Evolutionary conservation across 1,140 invertebrate genomes (phyloP), one percentile per base, ranked within the genome.

Genomic region (Drosophila obscura): DNA sequence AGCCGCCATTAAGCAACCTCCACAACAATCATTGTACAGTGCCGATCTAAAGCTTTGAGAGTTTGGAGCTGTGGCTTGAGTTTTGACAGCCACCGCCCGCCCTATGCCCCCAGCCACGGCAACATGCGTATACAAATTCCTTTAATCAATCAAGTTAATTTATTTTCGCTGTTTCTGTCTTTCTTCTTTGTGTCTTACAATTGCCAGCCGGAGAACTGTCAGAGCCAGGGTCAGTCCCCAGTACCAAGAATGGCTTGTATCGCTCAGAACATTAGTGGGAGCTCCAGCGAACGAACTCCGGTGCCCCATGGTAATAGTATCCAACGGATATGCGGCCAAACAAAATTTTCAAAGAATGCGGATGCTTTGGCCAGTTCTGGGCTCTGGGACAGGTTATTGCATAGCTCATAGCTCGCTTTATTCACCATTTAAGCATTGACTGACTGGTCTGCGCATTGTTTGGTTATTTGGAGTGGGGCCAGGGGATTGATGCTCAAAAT

Each of bases 71-170:
- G 11, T 19, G 28, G 22, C 39, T 51, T 55, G 41, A 43, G 69
- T 73, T 45, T 51, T 52, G 52, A 56, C 60, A 65, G 52, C 22
- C 60, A 15, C 19, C 16, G 43, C 26, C 53, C 26, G 52, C 49
- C 48, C 50, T 28, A 5, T 0, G 26, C 5, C 26, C 6, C 26
- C 26, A 28, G 26, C 26, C 26, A 28, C 53, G 48, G 60, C 61
- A 74, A 64, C 61, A 16, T 64, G 44, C 61, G 35, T 51, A 53
- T 45, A 62, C 15, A 83, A 80, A 75, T 84, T 71, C 68, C 63
- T 77, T 81, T 61, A 87, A 87, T 84, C 81, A 87, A 84, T 87
- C 81, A 84, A 73, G 59, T 71, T 80, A 83, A 83, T 85, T 83
- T 59, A 63, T 50, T 66, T 74, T 74, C 68, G 77, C 67, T 84